Evolutionary conservation across 2,888 invertebrate genomes (phyloP).

Genomic region (Chrysina gloriosa): DNA sequence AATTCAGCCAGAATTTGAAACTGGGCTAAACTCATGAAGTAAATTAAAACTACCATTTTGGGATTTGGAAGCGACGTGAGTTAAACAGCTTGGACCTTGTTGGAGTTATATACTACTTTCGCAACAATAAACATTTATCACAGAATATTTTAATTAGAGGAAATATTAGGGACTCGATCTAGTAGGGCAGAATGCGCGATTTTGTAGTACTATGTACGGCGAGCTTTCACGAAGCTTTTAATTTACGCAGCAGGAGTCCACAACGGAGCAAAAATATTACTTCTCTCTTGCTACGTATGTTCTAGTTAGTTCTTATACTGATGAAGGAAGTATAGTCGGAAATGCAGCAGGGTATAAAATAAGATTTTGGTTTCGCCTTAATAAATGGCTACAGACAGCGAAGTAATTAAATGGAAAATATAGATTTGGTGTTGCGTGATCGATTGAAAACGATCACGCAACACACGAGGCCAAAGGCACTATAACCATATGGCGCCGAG

Average conservation of each 20-base stretch:
- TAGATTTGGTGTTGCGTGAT: constrained; percentile 34
- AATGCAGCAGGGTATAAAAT: constrained; percentile 20
- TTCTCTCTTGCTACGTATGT: not conserved
- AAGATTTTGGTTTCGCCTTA: constrained; percentile 34
- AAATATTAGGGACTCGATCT: too few species aligned
- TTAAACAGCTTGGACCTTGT: too few species aligned
- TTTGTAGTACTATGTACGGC: too few species aligned
- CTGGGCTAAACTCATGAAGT: too few species aligned
- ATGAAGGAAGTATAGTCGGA: not conserved
- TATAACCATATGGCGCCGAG: constrained; percentile 21
- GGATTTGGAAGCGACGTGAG: too few species aligned
- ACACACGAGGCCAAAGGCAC: constrained; percentile 8
- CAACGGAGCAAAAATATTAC: not conserved
- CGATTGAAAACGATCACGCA: constrained; percentile 35
- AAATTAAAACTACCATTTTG: too few species aligned
- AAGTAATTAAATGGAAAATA: constrained; percentile 38
- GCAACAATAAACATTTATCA: too few species aligned
- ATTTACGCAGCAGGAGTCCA: constrained; percentile 7
- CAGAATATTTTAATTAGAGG: too few species aligned
- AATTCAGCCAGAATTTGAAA: too few species aligned
- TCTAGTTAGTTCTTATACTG: constrained; percentile 15
- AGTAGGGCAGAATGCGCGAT: too few species aligned
- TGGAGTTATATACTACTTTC: too few species aligned
- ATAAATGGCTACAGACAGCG: constrained; percentile 34
- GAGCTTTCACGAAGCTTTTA: constrained; percentile 6